Evolutionary conservation across 1,140 invertebrate genomes (phyloP), one percentile per base, ranked within the genome.

Genomic region (Lepidostoma basale): DNA sequence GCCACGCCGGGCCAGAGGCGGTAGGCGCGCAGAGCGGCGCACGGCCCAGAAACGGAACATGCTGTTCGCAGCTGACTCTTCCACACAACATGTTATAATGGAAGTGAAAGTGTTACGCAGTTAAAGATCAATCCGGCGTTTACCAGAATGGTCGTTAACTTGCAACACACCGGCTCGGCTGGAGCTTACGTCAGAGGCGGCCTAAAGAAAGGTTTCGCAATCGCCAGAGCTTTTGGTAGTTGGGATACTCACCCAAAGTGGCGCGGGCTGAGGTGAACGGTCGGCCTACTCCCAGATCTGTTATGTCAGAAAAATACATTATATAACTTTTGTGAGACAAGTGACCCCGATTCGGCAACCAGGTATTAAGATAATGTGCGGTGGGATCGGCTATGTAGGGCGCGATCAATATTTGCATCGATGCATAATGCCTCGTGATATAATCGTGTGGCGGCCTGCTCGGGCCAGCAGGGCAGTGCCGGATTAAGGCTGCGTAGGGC

Each of bases 51-150:
- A 40, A 40, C n/a, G 39, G 39, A 40, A 40, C 39, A 40, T 40
- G 39, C 39, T 40, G 39, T 40, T 40, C 9, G 39, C 39, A 16
- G 39, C n/a, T n/a, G n/a, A n/a, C 16, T 23, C 44, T 22, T 22
- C 44, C 20, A 47, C 44, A 22, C 25, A 49, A 39, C 25, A 40
- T 42, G n/a, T 39, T 30, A 59, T 25, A 30, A 60, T 33, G 36
- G 26, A 60, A 67, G 65, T 25, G 65, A 67, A 67, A 67, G 65
- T 59, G 54, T n/a, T 67, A 23, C 28, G 56, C 33, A 59, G 0
- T 16, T 56, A 36, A 20, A 59, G 54, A 60, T 67, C 56, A 45
- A 42, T 44, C 49, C 44, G 40, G 23, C 25, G 56, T 59, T n/a
- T 40, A 3, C 22, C 18, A 44, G 16, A 60, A 36, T 22, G 42